Conservation (phyloP, 2,113 vertebrate species). For the Oncorhynchus gorbuscha region DNA sequence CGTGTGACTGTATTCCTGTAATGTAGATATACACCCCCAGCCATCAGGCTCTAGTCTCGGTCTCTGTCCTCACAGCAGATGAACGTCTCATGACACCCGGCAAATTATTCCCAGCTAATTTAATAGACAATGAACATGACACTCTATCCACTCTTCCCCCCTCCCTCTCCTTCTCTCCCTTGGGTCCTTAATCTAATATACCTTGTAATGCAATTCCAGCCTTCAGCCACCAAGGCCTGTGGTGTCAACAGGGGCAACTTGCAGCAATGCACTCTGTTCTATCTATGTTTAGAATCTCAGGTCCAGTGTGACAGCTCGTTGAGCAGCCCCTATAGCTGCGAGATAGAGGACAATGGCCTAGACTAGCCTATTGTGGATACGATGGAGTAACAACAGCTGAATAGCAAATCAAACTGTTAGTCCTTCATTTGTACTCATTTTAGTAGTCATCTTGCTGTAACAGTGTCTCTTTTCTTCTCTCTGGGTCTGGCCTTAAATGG, state of each 20-base stretch:
- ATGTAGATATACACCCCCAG: neutral
- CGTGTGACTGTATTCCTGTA: neutral
- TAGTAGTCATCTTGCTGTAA: constrained; percentile 57
- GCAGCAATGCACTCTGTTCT: neutral
- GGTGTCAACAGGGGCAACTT: neutral
- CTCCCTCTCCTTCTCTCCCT: neutral
- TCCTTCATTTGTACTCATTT: constrained; percentile 42
- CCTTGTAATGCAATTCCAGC: neutral
- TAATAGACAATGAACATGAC: constrained; percentile 25
- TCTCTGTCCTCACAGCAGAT: neutral
- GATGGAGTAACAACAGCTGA: constrained; percentile 48
- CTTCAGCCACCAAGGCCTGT: neutral
- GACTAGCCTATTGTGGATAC: constrained; percentile 14
- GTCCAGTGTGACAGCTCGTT: constrained; percentile 20
- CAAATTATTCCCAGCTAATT: constrained; percentile 14
- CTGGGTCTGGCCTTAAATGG: constrained; percentile 57
- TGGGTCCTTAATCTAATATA: neutral
- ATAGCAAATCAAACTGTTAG: constrained; percentile 44
- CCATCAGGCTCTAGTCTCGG: neutral
- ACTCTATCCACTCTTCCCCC: constrained; percentile 1
- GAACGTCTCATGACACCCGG: constrained; percentile 24
- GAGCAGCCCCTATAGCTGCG: neutral
- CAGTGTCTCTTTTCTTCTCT: constrained; percentile 63
- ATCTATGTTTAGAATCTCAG: constrained; percentile 36
- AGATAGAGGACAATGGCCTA: constrained; percentile 2